Base-by-base conservation (phyloP, 1,140 invertebrate species). In the Teleopsis dalmanni region DNA sequence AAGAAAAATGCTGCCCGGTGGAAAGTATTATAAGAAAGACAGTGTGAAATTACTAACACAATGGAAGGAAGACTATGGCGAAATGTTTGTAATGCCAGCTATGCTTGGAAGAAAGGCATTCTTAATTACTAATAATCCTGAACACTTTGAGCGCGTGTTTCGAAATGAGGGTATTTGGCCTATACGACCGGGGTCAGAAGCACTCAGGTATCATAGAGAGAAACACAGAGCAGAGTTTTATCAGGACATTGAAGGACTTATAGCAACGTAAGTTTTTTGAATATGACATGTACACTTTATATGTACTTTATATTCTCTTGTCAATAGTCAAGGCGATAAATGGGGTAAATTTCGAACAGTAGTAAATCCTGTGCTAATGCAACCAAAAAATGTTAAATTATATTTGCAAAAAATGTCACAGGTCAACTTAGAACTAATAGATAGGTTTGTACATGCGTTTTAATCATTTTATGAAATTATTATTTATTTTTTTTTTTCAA, bases 361-460 rank as follows among this genome's bases (percentile, higher is more conserved):
- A 0, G 66, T 69, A 0, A 69, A 65, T 51, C 66, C 66, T 0
- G 57, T 70, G 22, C 38, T 70, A 1, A 29, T 70, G 27, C 64
- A 69, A 23, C 65, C 66, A 0, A 55, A 58, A 2, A 70, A 65
- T 45, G 62, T 60, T 11, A 61, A 55, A 34, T 34, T 65, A 0
- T 70, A 70, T 47, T 33, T 66, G 9, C 50, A 54, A 3, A 60
- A 57, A 25, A 31, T 69, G 35, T 35, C 54, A 22, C 53, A 54
- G 29, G 61, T 70, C 14, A 65, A 58, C 19, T 53, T 62, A 50
- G 65, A 69, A 16, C 69, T 70, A 35, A 13, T 66, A 71, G 72
- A 62, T 71, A 79, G 71, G 70, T 83, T 22, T 27, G 6, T 31
- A 11, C 13, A 22, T 41, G 14, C 2, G 14, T 41, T 1, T 41